These are phyloP conservation scores for Aegotheles bennettii DNA, from an alignment of 2,113 vertebrate genomes.

Conservation along the genomic window DNA sequence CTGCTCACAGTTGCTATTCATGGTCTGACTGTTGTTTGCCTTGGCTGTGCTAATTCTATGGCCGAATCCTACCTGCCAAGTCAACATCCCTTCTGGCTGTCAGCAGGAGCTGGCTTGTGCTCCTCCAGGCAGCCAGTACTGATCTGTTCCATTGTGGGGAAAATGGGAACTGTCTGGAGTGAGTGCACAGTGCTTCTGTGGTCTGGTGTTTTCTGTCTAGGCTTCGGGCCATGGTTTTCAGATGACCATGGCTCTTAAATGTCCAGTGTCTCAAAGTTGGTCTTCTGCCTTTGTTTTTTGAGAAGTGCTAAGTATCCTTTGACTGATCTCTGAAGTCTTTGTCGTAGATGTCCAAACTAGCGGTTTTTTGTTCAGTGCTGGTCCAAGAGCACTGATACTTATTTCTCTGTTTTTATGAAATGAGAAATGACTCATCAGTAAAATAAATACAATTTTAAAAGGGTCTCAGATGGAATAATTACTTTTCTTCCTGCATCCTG, in stretches of 20 bases:
- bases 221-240: not conserved
- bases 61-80: not conserved
- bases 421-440: not conserved
- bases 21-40: not conserved
- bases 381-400: not conserved
- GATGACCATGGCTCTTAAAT: not conserved
- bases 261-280: not conserved
- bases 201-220: not conserved
- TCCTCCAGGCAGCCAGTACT: not conserved
- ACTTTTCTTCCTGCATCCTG: not conserved
- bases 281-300: not conserved
- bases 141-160: not conserved
- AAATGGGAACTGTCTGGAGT: not conserved
- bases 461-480: not conserved
- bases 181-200: not conserved
- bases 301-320: not conserved
- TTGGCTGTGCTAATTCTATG: not conserved
- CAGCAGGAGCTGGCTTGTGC: not conserved
- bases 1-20: not conserved
- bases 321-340: not conserved
- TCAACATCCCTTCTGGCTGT: not conserved
- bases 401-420: not conserved
- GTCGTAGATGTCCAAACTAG: not conserved
- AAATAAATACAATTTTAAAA: not conserved
- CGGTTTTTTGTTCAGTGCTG: rapidly evolving